Conservation (phyloP, 2,797 vertebrate species). For the Manis pentadactyla region DNA sequence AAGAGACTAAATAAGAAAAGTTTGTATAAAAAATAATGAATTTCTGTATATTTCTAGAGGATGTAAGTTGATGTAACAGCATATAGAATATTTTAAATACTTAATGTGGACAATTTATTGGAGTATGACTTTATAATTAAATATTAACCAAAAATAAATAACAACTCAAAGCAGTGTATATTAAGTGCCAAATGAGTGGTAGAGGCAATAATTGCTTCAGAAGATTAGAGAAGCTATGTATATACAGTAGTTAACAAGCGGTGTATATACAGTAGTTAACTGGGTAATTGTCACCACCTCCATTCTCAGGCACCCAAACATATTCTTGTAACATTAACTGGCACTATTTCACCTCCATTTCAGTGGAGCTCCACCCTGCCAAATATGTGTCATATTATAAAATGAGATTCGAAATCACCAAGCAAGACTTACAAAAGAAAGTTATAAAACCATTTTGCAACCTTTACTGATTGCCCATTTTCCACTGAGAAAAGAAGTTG, state of each 20-base stretch:
- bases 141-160: constrained; percentile 41
- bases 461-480: background rate
- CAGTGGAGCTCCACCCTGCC: background rate
- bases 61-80: background rate
- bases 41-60: background rate
- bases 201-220: background rate
- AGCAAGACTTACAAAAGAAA: background rate
- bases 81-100: constrained; percentile 24
- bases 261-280: no score
- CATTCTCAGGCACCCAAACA: background rate
- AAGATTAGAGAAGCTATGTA: background rate
- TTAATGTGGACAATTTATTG: background rate
- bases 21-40: background rate
- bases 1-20: background rate
- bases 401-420: background rate
- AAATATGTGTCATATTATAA: background rate
- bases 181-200: background rate
- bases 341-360: background rate
- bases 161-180: background rate
- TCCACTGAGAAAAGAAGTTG: background rate
- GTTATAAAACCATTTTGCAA: background rate
- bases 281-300: background rate
- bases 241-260: no score
- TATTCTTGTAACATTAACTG: background rate
- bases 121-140: constrained; percentile 1